phyloP scores from a whole-genome alignment of 2,113 vertebrate species.

The Apaloderma vittatum region DNA sequence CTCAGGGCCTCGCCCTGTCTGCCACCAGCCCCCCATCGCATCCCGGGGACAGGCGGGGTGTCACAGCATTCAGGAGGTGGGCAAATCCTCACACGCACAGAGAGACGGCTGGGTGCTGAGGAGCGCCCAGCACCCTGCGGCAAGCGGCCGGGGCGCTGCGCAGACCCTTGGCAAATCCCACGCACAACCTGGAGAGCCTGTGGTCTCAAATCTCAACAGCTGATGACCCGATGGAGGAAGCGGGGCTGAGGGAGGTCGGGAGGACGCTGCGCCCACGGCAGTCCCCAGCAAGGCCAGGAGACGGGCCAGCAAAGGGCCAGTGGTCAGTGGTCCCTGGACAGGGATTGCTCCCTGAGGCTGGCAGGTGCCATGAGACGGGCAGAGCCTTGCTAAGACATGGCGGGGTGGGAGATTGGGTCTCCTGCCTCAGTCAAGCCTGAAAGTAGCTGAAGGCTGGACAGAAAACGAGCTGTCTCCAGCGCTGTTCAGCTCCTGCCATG shows the following conservation, averaged over 20 bases:
- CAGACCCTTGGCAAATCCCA: background rate
- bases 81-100: rapidly evolving
- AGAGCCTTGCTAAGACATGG: background rate
- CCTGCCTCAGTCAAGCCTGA: background rate
- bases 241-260: background rate
- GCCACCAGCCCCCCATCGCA: rapidly evolving
- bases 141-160: rapidly evolving
- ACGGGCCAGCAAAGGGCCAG: rapidly evolving
- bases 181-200: rapidly evolving
- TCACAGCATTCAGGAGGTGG: background rate
- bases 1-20: rapidly evolving
- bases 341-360: background rate
- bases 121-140: background rate
- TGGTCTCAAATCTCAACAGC: background rate
- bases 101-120: rapidly evolving
- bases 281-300: rapidly evolving
- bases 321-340: too few species aligned
- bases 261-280: background rate
- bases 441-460: background rate
- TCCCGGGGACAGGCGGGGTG: too few species aligned
- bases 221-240: background rate
- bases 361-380: background rate
- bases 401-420: rapidly evolving
- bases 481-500: background rate
- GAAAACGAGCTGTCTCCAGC: background rate